Base-by-base conservation (phyloP, 2,888 invertebrate species). In the Nemoura dubitans region DNA sequence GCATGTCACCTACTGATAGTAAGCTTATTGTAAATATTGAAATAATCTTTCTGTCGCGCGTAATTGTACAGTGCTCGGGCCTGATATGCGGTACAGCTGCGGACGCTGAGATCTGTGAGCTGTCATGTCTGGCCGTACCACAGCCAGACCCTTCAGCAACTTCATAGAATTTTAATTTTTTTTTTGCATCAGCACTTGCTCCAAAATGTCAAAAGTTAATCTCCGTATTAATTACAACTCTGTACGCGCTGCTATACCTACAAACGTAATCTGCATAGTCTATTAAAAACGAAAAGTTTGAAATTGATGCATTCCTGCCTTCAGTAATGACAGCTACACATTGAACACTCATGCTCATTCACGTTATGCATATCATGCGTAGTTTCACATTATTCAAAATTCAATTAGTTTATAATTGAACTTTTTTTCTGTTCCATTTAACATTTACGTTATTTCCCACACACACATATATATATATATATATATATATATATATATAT, bases 341-440 rank as follows among this genome's bases (percentile, higher is more conserved):
- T 6, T 59, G 59, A 10, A 28, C 78, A 78, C 7, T 78, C 78
- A 26, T 28, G 78, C 7, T 26, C 78, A 78, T 78, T 26, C 78
- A 78, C 28, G 78, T 27, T 78, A 78, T 78, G 78, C 78, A 78
- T 21, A 78, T 78, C 28, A 78, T 5, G 7, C 26, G 28, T 3
- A 27, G 26, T 78, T 36, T 78, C 78, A 27, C 78, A 27, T 3
- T 78, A 78, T 78, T 78, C 5, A 78, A 78, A 78, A 78, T 28
- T 27, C 78, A 78, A 78, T 78, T 26, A 27, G 27, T 5, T 78
- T 78, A 26, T 78, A 78, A 78, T 27, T 78, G 78, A 78, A 26
- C 7, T 78, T 78, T 78, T 78, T 78, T 59, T 59, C 59, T 59
- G 59, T 59, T 59, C 59, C 14, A 59, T 59, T 7, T 16, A 59